phyloP scores from a whole-genome alignment of 2,113 vertebrate genomes.

The Erinaceus europaeus region DNA sequence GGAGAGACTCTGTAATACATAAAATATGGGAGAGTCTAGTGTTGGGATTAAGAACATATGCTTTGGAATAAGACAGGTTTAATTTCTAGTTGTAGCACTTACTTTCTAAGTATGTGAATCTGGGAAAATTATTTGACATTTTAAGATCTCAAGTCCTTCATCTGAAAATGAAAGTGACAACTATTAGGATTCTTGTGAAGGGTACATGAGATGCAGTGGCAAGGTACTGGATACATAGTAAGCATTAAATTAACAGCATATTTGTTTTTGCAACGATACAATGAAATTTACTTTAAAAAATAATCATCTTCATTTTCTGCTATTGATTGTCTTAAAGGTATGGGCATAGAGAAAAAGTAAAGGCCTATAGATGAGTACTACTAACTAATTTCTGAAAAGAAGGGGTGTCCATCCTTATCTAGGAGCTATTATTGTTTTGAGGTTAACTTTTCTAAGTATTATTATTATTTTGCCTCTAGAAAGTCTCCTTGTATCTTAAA shows the following conservation, averaged over 20 bases:
- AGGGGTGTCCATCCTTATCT: not conserved
- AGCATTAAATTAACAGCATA: not conserved
- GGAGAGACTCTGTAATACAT: conserved; percentile 12
- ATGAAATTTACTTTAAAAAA: not conserved
- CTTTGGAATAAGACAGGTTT: conserved; percentile 19
- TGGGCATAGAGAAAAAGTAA: not conserved
- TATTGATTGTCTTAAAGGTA: not conserved
- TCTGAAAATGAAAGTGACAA: not conserved
- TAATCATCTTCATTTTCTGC: not conserved
- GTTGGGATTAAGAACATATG: conserved; percentile 45
- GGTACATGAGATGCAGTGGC: not conserved
- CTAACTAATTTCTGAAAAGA: not conserved
- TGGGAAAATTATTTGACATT: not conserved
- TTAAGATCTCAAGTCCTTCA: not conserved
- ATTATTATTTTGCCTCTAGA: not conserved
- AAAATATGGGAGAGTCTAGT: conserved; percentile 18
- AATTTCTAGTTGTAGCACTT: not conserved
- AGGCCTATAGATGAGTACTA: not conserved
- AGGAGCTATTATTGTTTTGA: not conserved
- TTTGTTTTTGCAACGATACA: not conserved
- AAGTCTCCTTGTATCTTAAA: not conserved
- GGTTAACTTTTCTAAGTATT: not conserved
- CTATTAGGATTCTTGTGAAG: not conserved
- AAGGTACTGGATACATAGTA: not conserved
- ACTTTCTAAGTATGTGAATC: not conserved